A percentile compares a stretch with the other conserved stretches of the same genome.
Conservation (phyloP, 2,797 vertebrate genomes). For the Urophycis tenuis region DNA sequence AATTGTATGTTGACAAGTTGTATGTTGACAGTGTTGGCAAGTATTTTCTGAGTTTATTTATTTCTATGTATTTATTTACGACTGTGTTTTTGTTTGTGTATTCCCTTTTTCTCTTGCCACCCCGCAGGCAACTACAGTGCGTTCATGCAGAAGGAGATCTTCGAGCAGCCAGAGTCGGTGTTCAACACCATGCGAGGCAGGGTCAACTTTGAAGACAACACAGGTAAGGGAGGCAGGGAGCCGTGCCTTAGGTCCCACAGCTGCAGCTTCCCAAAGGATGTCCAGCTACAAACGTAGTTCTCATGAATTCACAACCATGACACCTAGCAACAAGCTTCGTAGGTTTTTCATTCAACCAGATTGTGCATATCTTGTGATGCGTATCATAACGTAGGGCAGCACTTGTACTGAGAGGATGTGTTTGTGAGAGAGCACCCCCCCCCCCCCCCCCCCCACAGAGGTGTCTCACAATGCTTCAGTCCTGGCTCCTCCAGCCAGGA, state of each 20-base stretch:
- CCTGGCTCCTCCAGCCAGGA: conserved; percentile 13
- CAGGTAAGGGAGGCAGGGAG: conserved; percentile 70
- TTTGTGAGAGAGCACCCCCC: no score
- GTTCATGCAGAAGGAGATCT: conserved; percentile 99
- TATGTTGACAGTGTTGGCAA: conserved; percentile 18
- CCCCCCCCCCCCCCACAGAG: background rate
- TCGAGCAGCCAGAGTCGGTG: conserved; percentile 97
- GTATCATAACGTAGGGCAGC: no score
- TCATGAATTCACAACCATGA: no score
- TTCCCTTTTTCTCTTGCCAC: background rate
- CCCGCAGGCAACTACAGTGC: conserved; percentile 90
- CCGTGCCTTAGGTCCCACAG: background rate
- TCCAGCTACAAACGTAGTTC: background rate
- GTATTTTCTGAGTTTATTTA: background rate
- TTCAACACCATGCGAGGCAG: conserved; percentile 99
- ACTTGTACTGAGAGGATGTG: no score
- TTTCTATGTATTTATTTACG: conserved; percentile 30
- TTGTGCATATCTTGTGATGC: no score
- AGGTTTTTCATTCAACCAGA: no score
- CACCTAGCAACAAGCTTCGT: no score
- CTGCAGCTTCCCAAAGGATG: no score
- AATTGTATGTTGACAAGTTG: background rate
- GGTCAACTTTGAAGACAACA: conserved; percentile 95
- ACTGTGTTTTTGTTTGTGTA: conserved; percentile 13
- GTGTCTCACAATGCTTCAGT: background rate